Evolutionary conservation across 53 echinoderm and acorn worm genomes (phyloP), one percentile per base, ranked within the genome.

Genomic region (Glandiceps talaboti): DNA sequence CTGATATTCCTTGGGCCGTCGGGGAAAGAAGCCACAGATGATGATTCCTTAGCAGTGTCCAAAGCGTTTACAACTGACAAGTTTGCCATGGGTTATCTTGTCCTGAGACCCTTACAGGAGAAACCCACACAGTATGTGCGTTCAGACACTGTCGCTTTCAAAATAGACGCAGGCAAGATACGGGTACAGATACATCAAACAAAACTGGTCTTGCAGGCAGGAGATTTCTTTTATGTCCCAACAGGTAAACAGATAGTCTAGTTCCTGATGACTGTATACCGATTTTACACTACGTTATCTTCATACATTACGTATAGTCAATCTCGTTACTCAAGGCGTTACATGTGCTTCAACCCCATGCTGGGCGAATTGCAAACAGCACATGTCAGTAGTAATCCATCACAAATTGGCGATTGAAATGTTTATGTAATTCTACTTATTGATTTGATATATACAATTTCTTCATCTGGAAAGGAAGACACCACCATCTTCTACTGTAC

Each of bases 151-250:
- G 89, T 99, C 91, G 91, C 91, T 72, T 99, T 93, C 77, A 77
- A 86, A 31, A 89, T 99, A 25, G 79, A 88, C 0, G 76, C 86
- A 27, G 99, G 99, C 30, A 99, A 99, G 75, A 30, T 99, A 0
- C 87, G 89, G 1, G 92, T 99, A 77, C 87, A 87, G 29, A 89
- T 99, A 29, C 99, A 99, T 33, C 74, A 89, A 75, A 99, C 93
- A 0, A 89, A 84, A 28, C 87, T 81, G 78, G 86, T 94, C 76
- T 74, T 99, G 79, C 91, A 99, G 83, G 87, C 81, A 73, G 99
- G 99, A 10, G 91, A 89, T 79, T 87, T 81, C 82, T 99, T 99
- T 90, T 99, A 93, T 83, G 91, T 99, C 25, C 99, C 99, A 10
- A 87, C 89, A 87, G 99, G 99, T 94, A 77, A 45, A 20, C 64